Percentiles rank a stretch among this genome's conserved stretches.
These are phyloP conservation scores for Tetraneura akinire DNA, from an alignment of 1,140 invertebrate genomes.

Conservation along the genomic window DNA sequence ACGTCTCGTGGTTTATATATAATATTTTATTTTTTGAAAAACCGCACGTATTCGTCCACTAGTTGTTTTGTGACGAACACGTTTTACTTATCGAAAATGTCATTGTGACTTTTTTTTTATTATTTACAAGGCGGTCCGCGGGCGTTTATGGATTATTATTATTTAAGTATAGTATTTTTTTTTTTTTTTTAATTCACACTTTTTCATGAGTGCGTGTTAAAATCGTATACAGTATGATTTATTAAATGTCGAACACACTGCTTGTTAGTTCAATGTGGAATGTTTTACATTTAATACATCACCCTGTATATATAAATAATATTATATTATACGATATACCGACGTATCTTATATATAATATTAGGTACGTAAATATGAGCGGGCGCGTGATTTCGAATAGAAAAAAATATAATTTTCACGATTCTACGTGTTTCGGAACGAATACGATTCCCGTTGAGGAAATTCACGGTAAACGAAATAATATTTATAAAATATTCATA, in stretches of 20 bases:
- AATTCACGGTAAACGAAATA: no score
- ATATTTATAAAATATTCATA: no score
- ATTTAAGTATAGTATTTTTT: neutral
- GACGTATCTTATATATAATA: no score
- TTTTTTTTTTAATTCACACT: neutral
- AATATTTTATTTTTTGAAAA: constrained; percentile 6
- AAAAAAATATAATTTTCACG: constrained; percentile 24
- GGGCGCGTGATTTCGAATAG: neutral
- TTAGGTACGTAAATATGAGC: no score
- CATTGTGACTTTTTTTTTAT: neutral
- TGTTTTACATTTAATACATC: no score
- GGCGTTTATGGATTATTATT: neutral
- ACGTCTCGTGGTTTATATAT: no score
- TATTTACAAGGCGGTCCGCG: neutral
- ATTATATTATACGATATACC: no score
- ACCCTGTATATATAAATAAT: no score
- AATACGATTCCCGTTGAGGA: no score
- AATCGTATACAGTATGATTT: no score
- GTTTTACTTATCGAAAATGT: constrained; percentile 23
- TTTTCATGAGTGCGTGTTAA: neutral
- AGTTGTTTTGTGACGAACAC: neutral
- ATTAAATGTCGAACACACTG: no score
- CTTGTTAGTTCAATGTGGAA: no score
- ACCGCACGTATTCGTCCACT: neutral
- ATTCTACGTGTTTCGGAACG: neutral